Percentiles rank a stretch among this genome's conserved stretches.
Conservation (phyloP, 2,113 vertebrate genomes). For the Otus sunia region DNA sequence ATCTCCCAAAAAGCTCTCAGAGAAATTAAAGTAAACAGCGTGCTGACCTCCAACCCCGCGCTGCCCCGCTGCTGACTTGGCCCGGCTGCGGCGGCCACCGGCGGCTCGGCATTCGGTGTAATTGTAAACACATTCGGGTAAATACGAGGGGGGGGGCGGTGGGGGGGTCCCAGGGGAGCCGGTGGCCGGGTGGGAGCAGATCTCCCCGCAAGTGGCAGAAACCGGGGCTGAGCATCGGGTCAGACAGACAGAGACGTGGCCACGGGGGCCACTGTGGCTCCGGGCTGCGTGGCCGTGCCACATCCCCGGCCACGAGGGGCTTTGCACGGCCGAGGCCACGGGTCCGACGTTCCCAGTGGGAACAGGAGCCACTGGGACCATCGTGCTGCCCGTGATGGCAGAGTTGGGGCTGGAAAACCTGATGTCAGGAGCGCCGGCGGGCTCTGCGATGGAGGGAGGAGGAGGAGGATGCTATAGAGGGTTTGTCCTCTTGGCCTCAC, state of each 20-base stretch:
- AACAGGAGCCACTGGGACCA: neutral
- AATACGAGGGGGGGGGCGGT: neutral
- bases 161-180: neutral
- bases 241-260: neutral
- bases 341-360: accelerated
- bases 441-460: neutral
- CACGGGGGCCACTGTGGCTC: accelerated
- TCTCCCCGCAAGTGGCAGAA: neutral
- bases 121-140: slow-evolving; percentile 62
- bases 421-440: accelerated
- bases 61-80: slow-evolving; percentile 55
- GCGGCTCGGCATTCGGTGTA: neutral
- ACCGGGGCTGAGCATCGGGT: accelerated
- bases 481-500: neutral
- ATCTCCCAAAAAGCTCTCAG: slow-evolving; percentile 70
- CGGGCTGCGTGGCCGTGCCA: neutral
- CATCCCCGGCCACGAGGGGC: neutral
- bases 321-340: accelerated
- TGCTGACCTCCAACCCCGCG: slow-evolving; percentile 44
- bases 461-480: neutral
- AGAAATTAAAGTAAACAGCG: slow-evolving; percentile 75
- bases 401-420: neutral
- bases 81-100: slow-evolving; percentile 13
- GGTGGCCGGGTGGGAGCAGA: neutral
- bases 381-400: accelerated